Evolutionary conservation across 2,113 vertebrate species (phyloP).

Genomic region (Pogonocichla stellata): DNA sequence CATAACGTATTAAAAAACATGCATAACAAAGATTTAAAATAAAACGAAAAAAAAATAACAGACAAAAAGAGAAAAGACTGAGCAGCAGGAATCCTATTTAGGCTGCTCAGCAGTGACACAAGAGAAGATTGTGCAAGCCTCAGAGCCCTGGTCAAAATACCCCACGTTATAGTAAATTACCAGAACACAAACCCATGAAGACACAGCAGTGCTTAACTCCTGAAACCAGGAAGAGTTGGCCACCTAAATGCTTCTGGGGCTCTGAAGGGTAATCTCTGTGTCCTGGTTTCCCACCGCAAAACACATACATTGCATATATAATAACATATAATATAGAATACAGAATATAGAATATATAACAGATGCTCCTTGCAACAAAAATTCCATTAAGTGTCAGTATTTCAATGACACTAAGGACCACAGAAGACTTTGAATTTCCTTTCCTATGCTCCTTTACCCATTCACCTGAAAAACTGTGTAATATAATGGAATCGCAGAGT

Average conservation of each 20-base stretch:
- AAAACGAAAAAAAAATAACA: not conserved
- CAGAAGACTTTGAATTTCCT: not conserved
- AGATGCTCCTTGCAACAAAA: not conserved
- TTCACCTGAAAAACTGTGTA: not conserved
- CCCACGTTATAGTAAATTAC: not conserved
- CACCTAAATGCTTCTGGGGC: not conserved
- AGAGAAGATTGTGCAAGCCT: not conserved
- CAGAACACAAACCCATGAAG: not conserved
- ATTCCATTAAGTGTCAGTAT: not conserved
- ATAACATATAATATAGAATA: not conserved
- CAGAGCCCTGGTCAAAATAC: not conserved
- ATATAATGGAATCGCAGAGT: not conserved
- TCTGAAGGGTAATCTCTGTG: not conserved
- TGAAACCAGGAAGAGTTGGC: not conserved
- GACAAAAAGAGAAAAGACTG: not conserved
- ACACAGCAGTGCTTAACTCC: not conserved
- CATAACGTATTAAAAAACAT: not conserved
- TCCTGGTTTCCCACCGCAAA: not conserved
- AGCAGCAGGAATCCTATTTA: not conserved
- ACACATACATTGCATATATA: rapidly evolving
- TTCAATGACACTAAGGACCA: not conserved
- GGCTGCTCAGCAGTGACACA: not conserved
- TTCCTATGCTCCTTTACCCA: not conserved
- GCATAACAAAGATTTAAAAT: not conserved
- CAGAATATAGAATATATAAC: not conserved